Conservation (phyloP, 2,797 vertebrate genomes). For the Cryptoprocta ferox region DNA sequence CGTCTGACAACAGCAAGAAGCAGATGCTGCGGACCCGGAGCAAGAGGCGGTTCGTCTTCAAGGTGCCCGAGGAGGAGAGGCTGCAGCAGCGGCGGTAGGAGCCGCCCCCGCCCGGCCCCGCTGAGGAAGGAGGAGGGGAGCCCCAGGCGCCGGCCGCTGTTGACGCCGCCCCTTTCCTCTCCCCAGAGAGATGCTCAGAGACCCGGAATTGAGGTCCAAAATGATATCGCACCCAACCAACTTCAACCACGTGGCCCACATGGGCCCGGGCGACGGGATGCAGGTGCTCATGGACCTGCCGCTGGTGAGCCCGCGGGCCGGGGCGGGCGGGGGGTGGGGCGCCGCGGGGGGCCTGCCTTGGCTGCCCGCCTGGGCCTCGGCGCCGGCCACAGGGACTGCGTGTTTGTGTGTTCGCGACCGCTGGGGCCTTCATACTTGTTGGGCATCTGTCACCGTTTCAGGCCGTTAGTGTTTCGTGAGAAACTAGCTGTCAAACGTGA, state of each 20-base stretch:
- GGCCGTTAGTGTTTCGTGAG: rapidly evolving
- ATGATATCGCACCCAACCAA: conserved; percentile 99
- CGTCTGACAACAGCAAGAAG: conserved; percentile 95
- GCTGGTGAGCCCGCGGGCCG: conserved; percentile 88
- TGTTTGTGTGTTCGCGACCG: neutral
- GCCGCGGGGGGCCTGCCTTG: too few relatives aligned
- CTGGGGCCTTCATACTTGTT: rapidly evolving
- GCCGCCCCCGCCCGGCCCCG: rapidly evolving
- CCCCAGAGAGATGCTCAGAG: conserved; percentile 96
- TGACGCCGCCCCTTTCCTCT: too few relatives aligned
- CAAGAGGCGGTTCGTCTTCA: conserved; percentile 97
- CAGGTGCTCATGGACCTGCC: conserved; percentile 99
- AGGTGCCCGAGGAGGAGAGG: conserved; percentile 95
- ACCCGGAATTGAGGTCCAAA: conserved; percentile 95
- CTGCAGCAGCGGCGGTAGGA: conserved; percentile 88
- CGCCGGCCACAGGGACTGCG: neutral
- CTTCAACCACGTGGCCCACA: conserved; percentile 99
- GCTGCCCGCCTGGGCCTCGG: neutral
- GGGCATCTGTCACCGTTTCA: neutral
- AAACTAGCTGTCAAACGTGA: rapidly evolving
- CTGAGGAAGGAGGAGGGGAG: rapidly evolving
- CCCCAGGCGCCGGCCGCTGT: too few relatives aligned
- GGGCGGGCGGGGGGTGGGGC: too few relatives aligned
- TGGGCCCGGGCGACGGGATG: conserved; percentile 99
- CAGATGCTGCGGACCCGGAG: conserved; percentile 98